Base-by-base conservation (phyloP, 1,140 invertebrate species). In the Phenacoccus solenopsis region DNA sequence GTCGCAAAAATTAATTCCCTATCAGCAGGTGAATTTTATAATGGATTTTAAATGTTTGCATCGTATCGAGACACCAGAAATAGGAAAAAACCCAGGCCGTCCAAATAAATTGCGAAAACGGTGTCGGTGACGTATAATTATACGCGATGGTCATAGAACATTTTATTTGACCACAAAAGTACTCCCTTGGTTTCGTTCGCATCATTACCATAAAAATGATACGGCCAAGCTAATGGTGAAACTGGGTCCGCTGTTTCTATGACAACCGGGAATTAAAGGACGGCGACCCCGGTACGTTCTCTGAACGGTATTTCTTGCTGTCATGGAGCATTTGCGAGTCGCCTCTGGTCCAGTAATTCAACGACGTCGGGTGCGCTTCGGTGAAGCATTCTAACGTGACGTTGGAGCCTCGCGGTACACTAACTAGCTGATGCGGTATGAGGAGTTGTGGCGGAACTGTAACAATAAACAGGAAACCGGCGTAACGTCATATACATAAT, bases 331-430 rank as follows among this genome's bases (percentile, higher is more conserved):
- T 94, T 75, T 89, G 84, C 1, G 89, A 89, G 73, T 91, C 89
- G 74, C 92, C 90, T 68, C 88, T 80, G 0, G 90, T 91, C 93
- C 93, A 96, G 77, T 94, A 94, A 80, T 94, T 94, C 24, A 94
- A 83, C 9, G 92, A 93, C 3, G 88, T 90, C 3, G 93, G 93
- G 81, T 93, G 90, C 9, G 92, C 91, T 79, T 95, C 93, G 1
- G 91, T 91, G 76, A 89, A 87, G 78, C 93, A 95, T 79, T 94
- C 91, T 59, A 96, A 79, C 0, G 88, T 91, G 9, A 94, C 89
- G 59, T 88, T 87, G 75, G 87, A 90, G 38, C 87, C 88, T 61
- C 88, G 80, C 2, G 89, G 89, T 38, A 88, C 88, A 16, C 91
- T 90, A 24, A 95, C 90, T 72, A 94, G 81, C 78, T 94, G 92